These are phyloP conservation scores for Nautilus pompilius DNA, from an alignment of 1,140 invertebrate genomes.

Conservation along the genomic window DNA sequence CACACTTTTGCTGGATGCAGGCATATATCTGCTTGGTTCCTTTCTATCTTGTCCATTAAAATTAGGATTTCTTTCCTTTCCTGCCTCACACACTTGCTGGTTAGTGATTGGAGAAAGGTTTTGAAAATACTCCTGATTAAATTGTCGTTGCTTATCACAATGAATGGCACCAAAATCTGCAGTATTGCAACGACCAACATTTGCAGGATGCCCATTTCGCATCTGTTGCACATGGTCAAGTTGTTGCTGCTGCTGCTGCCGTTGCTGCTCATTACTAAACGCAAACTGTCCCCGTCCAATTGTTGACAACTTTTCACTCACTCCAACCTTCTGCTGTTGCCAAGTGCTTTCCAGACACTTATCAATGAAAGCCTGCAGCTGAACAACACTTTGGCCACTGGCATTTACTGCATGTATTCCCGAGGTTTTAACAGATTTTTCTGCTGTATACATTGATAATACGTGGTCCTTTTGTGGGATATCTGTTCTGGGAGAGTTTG, in stretches of 20 bases:
- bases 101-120: too few species aligned
- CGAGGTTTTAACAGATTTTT: background rate
- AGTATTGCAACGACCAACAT: too few species aligned
- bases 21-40: too few species aligned
- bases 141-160: too few species aligned
- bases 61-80: too few species aligned
- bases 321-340: conserved; percentile 1
- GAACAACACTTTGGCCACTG: conserved; percentile 4
- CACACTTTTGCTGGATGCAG: too few species aligned
- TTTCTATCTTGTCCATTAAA: too few species aligned
- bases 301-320: background rate
- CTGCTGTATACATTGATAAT: background rate
- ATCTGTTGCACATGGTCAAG: too few species aligned
- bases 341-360: background rate
- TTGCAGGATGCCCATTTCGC: background rate
- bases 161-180: too few species aligned
- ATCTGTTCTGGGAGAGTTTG: background rate
- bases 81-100: too few species aligned
- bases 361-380: conserved; percentile 4
- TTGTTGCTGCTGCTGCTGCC: background rate
- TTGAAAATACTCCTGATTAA: too few species aligned
- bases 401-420: background rate
- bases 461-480: background rate
- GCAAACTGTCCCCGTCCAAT: background rate
- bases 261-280: background rate